A percentile compares a stretch with the other conserved stretches of the same genome.
Conservation (phyloP, 2,888 invertebrate species). For the Vandiemenella viatica region DNA sequence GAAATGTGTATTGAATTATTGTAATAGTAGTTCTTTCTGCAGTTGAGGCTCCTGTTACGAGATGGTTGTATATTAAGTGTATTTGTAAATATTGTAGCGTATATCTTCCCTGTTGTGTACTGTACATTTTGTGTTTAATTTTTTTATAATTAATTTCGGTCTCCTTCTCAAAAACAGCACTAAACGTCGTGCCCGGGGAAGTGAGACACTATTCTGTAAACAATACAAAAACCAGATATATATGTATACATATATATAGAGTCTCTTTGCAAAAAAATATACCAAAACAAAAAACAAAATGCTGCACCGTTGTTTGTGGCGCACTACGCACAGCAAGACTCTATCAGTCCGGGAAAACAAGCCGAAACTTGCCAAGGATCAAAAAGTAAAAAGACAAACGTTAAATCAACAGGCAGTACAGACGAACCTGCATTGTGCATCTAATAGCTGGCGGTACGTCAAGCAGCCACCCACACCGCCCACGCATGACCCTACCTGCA, state of each 20-base stretch:
- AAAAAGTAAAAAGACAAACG: constrained; percentile 6
- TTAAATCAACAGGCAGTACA: constrained; percentile 14
- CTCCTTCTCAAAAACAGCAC: constrained; percentile 28
- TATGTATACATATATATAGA: constrained; percentile 9
- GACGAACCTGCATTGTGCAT: constrained; percentile 18
- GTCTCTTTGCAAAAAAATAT: constrained; percentile 12
- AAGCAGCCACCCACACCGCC: not conserved
- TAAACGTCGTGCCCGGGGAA: constrained; percentile 35
- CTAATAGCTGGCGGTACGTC: constrained; percentile 10
- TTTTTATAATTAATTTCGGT: constrained; percentile 17
- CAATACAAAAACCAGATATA: constrained; percentile 3
- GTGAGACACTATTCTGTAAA: constrained; percentile 18
- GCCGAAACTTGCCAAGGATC: constrained; percentile 17
- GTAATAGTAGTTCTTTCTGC: too few species aligned
- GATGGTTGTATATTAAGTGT: not conserved
- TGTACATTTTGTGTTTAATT: constrained; percentile 14
- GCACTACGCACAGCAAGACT: constrained; percentile 14
- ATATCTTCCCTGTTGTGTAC: constrained; percentile 9
- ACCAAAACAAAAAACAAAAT: too few species aligned
- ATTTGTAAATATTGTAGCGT: constrained; percentile 11
- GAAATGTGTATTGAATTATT: too few species aligned
- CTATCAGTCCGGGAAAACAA: constrained; percentile 16
- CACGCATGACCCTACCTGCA: not conserved
- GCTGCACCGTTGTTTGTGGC: constrained; percentile 16
- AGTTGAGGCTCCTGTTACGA: too few species aligned